Base-by-base conservation (phyloP, 2,888 invertebrate genomes). In the Leptinotarsa haldemani region DNA sequence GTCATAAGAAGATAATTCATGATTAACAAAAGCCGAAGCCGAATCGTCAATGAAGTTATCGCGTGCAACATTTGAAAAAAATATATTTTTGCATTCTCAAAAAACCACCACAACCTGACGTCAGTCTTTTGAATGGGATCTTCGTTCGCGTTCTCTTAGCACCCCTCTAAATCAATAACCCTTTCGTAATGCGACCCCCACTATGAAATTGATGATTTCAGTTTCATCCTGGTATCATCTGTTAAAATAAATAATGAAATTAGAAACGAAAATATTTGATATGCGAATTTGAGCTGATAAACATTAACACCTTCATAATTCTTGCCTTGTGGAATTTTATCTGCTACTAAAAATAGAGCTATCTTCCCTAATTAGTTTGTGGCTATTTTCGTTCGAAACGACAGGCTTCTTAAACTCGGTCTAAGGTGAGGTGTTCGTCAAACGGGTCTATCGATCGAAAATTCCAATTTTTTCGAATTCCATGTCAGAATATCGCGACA, bases 231-330 rank as follows among this genome's bases (percentile, higher is more conserved):
- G 50, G 9, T n/a, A 50, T 50, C 50, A 50, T 16, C n/a, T 50
- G 50, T 50, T 15, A n/a, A 50, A 50, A 9, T 40, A 40, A 15
- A 50, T 50, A 50, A 50, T 16, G 4, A 50, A 5, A 15, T 15
- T n/a, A 50, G n/a, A 50, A 50, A 50, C 40, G 40, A 16, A 5
- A 16, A n/a, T 16, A 50, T 4, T 40, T 15, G n/a, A 25, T 20
- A 22, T 22, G 22, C 9, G 30, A 3, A 61, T 25, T 61, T 61
- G 12, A 5, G 16, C 30, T 30, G 40, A 12, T 40, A 18, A 61
- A 30, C 16, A 61, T 30, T 61, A 30, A 40, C 61, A 61, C 61
- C 61, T 61, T n/a, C 16, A 30, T 61, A n/a, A 61, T 30, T n/a
- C 16, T 30, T 30, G n/a, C 30, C 61, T 40, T 30, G 61, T 25